Evolutionary conservation across 2,113 vertebrate genomes (phyloP).

Genomic region (Argyrosomus japonicus): DNA sequence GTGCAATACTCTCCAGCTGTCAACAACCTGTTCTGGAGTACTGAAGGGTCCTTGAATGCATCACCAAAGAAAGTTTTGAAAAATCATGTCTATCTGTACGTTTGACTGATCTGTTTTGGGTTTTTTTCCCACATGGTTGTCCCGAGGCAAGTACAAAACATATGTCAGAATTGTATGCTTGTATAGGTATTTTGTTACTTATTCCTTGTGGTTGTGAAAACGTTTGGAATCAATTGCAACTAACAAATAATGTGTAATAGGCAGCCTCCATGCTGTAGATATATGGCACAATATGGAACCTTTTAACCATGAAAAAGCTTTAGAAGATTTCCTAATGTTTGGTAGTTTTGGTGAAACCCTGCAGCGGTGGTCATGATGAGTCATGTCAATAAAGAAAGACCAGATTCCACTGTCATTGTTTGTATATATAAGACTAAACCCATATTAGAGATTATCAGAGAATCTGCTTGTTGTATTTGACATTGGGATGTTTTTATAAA

Average conservation of each 20-base stretch:
- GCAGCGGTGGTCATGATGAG: background rate
- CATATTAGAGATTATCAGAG: background rate
- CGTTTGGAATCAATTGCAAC: background rate
- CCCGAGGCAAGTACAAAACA: background rate
- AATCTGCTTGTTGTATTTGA: background rate
- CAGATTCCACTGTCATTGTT: background rate
- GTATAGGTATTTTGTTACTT: background rate
- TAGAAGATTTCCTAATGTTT: background rate
- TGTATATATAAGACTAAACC: no score
- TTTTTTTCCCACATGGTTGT: background rate
- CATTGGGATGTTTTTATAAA: background rate
- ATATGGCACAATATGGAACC: no score
- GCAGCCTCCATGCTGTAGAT: background rate
- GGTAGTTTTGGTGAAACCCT: background rate
- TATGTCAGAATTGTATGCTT: background rate
- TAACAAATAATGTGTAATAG: background rate
- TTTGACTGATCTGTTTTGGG: background rate
- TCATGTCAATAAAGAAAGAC: background rate
- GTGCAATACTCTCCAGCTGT: background rate
- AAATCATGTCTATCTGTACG: background rate
- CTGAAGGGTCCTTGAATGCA: constrained; percentile 37
- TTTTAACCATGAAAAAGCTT: background rate
- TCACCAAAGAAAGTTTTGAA: constrained; percentile 1
- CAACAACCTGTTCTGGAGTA: background rate
- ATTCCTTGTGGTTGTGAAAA: background rate